Conservation (phyloP, 2,888 invertebrate species). For the Caenorhabditis doughertyi region DNA sequence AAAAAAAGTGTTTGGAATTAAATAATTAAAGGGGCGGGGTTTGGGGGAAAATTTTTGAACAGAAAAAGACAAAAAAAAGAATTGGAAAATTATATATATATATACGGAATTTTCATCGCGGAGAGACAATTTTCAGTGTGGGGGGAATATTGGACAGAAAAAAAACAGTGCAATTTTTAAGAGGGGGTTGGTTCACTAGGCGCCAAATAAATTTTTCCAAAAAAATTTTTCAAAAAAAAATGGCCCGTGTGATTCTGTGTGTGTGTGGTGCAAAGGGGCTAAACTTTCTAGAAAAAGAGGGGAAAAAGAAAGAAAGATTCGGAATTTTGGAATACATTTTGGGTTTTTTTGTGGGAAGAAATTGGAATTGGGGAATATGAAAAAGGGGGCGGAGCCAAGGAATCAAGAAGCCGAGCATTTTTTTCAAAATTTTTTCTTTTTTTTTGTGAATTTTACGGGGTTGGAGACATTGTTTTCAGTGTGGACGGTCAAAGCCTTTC, state of each 20-base stretch:
- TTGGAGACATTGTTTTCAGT: slow-evolving; percentile 22
- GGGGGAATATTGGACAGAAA: background rate
- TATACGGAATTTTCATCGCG: slow-evolving; percentile 7
- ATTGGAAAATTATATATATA: slow-evolving; percentile 8
- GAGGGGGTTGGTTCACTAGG: slow-evolving; percentile 26
- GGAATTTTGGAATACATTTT: slow-evolving; percentile 21
- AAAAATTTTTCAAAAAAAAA: background rate
- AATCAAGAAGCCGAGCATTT: background rate
- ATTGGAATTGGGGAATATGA: background rate
- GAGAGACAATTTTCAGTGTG: slow-evolving; percentile 2
- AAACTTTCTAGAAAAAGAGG: slow-evolving; percentile 13
- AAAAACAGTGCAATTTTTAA: background rate
- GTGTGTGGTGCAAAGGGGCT: slow-evolving; percentile 11
- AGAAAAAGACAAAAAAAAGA: background rate
- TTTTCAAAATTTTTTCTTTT: slow-evolving; percentile 6
- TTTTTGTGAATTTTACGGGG: slow-evolving; percentile 36
- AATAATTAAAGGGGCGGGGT: slow-evolving; percentile 11
- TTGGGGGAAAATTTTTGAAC: background rate
- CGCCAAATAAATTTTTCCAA: slow-evolving; percentile 26
- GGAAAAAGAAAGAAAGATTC: slow-evolving; percentile 16
- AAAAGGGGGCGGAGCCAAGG: background rate
- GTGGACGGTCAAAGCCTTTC: background rate
- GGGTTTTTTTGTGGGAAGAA: background rate
- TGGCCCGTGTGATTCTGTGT: slow-evolving; percentile 17
- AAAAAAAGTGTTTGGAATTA: slow-evolving; percentile 12